Evolutionary conservation across 2,888 invertebrate genomes (phyloP).

Genomic region (Cheilosia vulpina): DNA sequence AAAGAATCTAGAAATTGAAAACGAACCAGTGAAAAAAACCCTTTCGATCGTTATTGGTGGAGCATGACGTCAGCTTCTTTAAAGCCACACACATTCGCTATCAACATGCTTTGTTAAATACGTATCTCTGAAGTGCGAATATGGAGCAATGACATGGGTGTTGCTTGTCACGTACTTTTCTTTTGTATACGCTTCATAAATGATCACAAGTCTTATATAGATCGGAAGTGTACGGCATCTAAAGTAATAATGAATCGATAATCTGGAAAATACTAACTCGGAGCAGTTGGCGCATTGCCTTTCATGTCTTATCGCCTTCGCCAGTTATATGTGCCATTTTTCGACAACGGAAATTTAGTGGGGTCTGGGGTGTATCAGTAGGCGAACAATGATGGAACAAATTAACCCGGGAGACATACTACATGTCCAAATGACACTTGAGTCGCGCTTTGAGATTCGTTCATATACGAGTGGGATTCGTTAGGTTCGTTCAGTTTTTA

Average conservation of each 20-base stretch:
- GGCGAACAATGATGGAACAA: too few relatives aligned
- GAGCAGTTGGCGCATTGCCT: neutral
- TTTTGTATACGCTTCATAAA: neutral
- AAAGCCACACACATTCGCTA: constrained; percentile 30
- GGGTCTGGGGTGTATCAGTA: too few relatives aligned
- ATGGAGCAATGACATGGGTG: constrained; percentile 37
- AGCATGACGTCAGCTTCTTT: constrained; percentile 39
- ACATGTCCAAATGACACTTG: too few relatives aligned
- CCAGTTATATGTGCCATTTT: neutral
- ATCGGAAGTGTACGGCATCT: neutral
- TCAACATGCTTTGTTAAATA: constrained; percentile 19
- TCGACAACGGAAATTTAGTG: neutral
- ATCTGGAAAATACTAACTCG: neutral
- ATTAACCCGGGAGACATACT: too few relatives aligned
- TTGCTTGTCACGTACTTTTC: constrained; percentile 39
- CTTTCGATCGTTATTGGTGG: constrained; percentile 10
- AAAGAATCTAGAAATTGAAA: constrained; percentile 12
- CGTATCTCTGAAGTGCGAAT: constrained; percentile 21
- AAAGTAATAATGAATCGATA: neutral
- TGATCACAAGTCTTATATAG: neutral
- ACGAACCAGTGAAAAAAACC: constrained; percentile 4
- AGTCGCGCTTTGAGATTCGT: too few relatives aligned
- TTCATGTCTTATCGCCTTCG: neutral
- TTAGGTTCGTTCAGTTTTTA: too few relatives aligned
- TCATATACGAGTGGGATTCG: too few relatives aligned